Evolutionary conservation across 2,888 invertebrate species (phyloP), one percentile per base, ranked within the genome.

Genomic region (Eristalis tenax): DNA sequence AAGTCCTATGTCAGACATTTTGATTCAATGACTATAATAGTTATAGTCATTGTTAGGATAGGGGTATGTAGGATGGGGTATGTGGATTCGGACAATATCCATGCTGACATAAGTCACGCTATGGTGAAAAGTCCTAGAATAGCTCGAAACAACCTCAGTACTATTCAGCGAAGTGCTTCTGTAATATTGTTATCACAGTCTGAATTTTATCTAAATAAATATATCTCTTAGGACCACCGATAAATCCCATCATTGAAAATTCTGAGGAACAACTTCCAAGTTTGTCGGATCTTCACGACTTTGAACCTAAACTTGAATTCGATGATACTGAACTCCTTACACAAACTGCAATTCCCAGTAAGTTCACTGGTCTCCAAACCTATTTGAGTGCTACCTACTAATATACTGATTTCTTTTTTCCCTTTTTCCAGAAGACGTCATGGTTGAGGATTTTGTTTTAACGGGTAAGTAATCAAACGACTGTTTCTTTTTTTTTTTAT

Each of bases 221-320:
- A 1, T 15, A n/a, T 40, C 38, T 75, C 40, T 40, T 70, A 93
- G 93, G 93, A 82, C 92, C 93, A 73, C 90, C 92, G 84, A 92
- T 93, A 83, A 93, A 91, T 90, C 87, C 92, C 86, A 90, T 93
- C 88, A 92, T 93, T 83, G 92, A 92, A 85, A 94, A 95, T 89
- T 93, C 94, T 82, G 97, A 97, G 88, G 98, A 97, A 91, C 95
- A 96, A 10, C 96, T 96, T 92, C 97, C 97, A 71, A 98, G 98
- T 93, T 94, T 98, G 83, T 98, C 98, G 40, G 98, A 98, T 93
- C 96, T 96, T 92, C 97, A 98, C 92, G 98, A 98, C 93, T 97
- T 98, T 92, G 99, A 99, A 93, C 98, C 98, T 15, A 97, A 98
- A 93, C 94, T 99, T 92, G 98, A 99, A 93, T 99, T 99, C 94